Evolutionary conservation across 2,797 vertebrate genomes (phyloP).

Genomic region (Ibycter americanus): DNA sequence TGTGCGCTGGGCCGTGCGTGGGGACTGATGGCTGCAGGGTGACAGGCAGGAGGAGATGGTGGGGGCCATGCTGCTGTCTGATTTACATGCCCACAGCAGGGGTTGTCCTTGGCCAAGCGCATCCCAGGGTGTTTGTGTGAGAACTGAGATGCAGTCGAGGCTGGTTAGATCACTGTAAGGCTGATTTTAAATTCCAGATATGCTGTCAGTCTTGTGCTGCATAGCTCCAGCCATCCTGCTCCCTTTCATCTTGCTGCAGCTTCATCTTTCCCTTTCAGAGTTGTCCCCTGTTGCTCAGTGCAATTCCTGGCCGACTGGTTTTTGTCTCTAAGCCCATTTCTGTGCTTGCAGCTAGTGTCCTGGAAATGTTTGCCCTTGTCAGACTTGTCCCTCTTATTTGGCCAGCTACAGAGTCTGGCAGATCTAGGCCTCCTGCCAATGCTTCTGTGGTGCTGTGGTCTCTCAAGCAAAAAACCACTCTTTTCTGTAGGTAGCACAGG

Average conservation of each 20-base stretch:
- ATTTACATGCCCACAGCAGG: not conserved
- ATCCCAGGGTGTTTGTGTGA: not conserved
- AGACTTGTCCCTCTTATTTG: not conserved
- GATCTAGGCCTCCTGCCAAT: conserved; percentile 32
- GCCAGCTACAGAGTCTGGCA: conserved; percentile 18
- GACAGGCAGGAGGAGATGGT: not conserved
- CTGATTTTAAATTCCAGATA: conserved; percentile 7
- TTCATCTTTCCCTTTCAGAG: not conserved
- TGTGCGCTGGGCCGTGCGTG: not conserved
- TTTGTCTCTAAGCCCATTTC: not conserved
- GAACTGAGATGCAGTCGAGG: not conserved
- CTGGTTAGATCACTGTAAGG: not conserved
- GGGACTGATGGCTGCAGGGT: not conserved
- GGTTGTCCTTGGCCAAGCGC: not conserved
- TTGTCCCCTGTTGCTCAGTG: not conserved
- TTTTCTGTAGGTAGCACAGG: not conserved
- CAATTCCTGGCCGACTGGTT: not conserved
- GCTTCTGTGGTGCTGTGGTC: not conserved
- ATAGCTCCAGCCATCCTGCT: not conserved
- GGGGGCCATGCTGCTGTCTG: not conserved
- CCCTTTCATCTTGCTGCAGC: not conserved
- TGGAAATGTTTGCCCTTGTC: conserved; percentile 53
- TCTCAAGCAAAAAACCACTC: conserved; percentile 27
- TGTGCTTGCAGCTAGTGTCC: conserved; percentile 6
- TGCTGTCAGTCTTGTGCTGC: not conserved